A percentile compares a stretch with the other conserved stretches of the same genome.
Conservation (phyloP, 2,797 vertebrate species). For the Lepus townsendii region DNA sequence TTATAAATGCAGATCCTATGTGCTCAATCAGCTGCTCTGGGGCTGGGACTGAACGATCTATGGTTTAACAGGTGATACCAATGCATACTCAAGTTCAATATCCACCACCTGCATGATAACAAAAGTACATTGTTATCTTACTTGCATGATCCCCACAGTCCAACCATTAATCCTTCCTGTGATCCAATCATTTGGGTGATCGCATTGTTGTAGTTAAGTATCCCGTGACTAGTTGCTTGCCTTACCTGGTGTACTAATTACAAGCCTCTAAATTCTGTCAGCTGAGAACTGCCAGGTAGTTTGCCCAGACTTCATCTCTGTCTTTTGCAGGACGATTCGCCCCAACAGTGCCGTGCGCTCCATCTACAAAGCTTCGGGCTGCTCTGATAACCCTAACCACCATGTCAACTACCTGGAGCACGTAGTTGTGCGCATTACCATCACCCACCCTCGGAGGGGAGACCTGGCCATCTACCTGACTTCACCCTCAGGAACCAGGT, state of each 20-base stretch:
- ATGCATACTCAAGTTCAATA: neutral
- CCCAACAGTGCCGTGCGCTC: slow-evolving; percentile 97
- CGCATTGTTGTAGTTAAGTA: neutral
- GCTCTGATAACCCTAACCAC: slow-evolving; percentile 96
- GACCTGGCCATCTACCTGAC: slow-evolving; percentile 99
- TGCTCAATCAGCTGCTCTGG: neutral
- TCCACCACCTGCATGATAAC: neutral
- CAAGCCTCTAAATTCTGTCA: neutral
- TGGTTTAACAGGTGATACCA: neutral
- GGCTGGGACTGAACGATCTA: neutral
- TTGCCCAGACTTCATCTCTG: neutral
- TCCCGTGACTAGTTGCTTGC: neutral
- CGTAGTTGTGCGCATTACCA: slow-evolving; percentile 97
- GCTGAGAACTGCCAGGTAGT: neutral
- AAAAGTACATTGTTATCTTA: neutral
- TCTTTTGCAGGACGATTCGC: slow-evolving; percentile 94
- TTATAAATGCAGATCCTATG: neutral
- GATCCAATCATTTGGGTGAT: neutral
- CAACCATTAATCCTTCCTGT: neutral
- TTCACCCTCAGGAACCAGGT: slow-evolving; percentile 98
- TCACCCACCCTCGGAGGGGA: slow-evolving; percentile 97
- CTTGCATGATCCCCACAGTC: neutral
- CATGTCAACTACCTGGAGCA: slow-evolving; percentile 99
- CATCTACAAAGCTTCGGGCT: slow-evolving; percentile 98
- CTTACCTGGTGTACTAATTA: fast-evolving